A percentile compares a stretch with the other conserved stretches of the same genome.
Evolutionary conservation across 1,140 invertebrate genomes (phyloP).

Genomic region (Dinothrombium tinctorium): DNA sequence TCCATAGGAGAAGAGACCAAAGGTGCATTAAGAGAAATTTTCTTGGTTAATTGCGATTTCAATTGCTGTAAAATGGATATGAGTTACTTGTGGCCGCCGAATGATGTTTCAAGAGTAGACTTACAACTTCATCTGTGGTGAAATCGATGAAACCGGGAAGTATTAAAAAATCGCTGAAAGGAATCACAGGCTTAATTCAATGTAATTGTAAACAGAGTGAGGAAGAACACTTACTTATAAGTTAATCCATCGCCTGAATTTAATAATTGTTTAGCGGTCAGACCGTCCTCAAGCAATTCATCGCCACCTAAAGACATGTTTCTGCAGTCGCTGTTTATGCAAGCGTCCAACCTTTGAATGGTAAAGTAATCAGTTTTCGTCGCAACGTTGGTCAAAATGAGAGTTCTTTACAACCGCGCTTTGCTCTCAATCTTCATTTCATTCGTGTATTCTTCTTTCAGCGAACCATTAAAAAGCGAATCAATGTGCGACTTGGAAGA

Average conservation of each 20-base stretch:
- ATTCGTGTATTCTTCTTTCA: too few species aligned
- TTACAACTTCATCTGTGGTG: conserved; percentile 61
- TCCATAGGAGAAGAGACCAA: conserved; percentile 98
- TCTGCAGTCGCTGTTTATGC: too few species aligned
- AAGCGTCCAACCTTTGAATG: too few species aligned
- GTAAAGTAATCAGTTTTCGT: too few species aligned
- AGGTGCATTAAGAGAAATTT: conserved; percentile 69
- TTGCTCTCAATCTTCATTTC: too few species aligned
- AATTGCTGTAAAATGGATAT: conserved; percentile 36
- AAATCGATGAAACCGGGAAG: conserved; percentile 95
- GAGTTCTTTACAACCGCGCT: too few species aligned
- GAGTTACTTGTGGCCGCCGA: too few species aligned
- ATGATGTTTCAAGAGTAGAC: too few species aligned
- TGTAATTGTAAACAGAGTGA: not conserved
- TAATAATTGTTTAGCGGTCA: conserved; percentile 54
- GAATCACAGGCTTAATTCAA: conserved; percentile 17
- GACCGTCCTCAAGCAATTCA: conserved; percentile 29
- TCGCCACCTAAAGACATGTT: too few species aligned
- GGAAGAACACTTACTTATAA: conserved; percentile 38
- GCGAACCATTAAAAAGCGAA: too few species aligned
- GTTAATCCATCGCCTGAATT: conserved; percentile 64
- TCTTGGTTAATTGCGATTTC: conserved; percentile 64
- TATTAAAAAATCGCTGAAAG: conserved; percentile 83
- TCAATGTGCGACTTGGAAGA: too few species aligned
- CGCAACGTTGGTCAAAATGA: too few species aligned